phyloP scores from a whole-genome alignment of 2,888 invertebrate genomes.

The Drosophila anomalipes region DNA sequence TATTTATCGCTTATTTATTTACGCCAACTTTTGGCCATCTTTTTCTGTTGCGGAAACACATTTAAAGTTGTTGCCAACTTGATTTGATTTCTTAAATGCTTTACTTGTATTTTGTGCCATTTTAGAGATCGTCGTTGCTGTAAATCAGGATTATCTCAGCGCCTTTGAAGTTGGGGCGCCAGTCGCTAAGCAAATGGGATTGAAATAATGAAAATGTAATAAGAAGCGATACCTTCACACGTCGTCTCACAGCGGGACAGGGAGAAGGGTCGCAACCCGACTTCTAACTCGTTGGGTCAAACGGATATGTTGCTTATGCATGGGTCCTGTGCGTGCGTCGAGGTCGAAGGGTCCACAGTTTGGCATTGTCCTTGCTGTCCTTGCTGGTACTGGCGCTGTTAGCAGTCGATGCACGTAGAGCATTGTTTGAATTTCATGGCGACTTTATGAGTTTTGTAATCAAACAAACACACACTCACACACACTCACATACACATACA shows the following conservation, averaged over 20 bases:
- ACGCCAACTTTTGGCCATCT: constrained; percentile 28
- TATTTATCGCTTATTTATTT: constrained; percentile 42
- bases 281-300: constrained; percentile 75
- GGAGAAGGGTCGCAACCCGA: constrained; percentile 8
- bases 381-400: constrained; percentile 30
- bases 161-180: constrained; percentile 38
- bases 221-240: constrained; percentile 63
- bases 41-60: constrained; percentile 39
- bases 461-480: constrained; percentile 60
- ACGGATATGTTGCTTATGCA: constrained; percentile 71
- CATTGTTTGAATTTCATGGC: constrained; percentile 82
- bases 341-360: constrained; percentile 14
- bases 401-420: constrained; percentile 75
- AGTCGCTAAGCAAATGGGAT: constrained; percentile 57
- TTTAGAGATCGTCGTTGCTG: constrained; percentile 11
- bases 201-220: constrained; percentile 77
- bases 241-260: constrained; percentile 19
- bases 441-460: constrained; percentile 82
- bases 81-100: constrained; percentile 45
- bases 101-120: constrained; percentile 4
- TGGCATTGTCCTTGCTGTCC: constrained; percentile 32
- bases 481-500: constrained; percentile 14
- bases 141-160: constrained; percentile 57
- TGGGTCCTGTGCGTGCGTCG: constrained; percentile 40
- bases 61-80: constrained; percentile 46